Percentiles rank a stretch among this genome's conserved stretches.
Evolutionary conservation across 2,797 vertebrate genomes (phyloP).

Genomic region (Siniperca undulata): DNA sequence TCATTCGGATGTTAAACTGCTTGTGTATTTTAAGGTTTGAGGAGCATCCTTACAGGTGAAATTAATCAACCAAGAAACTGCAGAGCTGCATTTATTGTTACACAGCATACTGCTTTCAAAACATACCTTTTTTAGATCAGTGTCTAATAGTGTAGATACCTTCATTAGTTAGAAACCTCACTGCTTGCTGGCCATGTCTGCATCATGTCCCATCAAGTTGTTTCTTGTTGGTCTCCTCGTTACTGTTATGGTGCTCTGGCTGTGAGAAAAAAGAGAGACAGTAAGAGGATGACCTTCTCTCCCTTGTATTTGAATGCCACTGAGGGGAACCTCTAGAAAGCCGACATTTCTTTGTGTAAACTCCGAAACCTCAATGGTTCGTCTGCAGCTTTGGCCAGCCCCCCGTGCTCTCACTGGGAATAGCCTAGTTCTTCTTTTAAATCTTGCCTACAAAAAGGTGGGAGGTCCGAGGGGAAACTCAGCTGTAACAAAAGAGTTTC

Average conservation of each 20-base stretch:
- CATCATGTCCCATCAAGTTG: not conserved
- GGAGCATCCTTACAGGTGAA: not conserved
- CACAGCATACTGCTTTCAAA: not conserved
- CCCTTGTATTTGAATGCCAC: constrained; percentile 36
- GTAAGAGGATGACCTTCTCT: constrained; percentile 28
- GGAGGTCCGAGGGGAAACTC: constrained; percentile 15
- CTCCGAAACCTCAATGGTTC: constrained; percentile 42
- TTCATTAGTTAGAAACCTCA: not conserved
- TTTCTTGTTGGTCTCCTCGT: not conserved
- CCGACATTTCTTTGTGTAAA: constrained; percentile 41
- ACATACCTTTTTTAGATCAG: not conserved
- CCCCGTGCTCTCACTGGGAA: constrained; percentile 50
- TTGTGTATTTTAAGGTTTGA: not conserved
- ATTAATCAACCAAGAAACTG: not conserved
- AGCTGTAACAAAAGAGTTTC: no score
- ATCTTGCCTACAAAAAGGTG: constrained; percentile 50
- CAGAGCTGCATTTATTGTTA: not conserved
- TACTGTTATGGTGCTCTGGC: constrained; percentile 11
- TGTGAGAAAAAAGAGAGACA: not conserved
- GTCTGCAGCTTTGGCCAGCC: constrained; percentile 40
- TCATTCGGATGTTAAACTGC: not conserved
- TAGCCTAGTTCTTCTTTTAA: constrained; percentile 59
- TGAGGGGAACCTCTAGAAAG: constrained; percentile 46
- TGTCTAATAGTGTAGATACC: not conserved
- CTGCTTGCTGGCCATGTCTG: not conserved